Evolutionary conservation across 92 coral and sea anemone genomes (phyloP), one percentile per base, ranked within the genome.

Genomic region (Pocillopora meandrina): DNA sequence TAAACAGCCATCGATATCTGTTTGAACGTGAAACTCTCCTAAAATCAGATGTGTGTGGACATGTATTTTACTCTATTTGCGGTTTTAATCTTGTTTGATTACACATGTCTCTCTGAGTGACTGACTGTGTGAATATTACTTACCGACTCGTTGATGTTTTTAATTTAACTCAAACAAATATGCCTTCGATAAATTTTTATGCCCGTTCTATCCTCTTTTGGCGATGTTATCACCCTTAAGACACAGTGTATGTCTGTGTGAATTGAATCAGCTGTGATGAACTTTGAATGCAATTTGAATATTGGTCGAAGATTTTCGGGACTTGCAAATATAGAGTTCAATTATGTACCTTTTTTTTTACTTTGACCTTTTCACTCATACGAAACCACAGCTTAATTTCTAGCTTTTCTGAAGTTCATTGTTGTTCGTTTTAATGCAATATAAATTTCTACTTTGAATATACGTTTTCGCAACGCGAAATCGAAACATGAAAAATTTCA

Each of bases 71-170:
- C 34, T 71, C 17, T 20, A 57, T 81, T 81, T 81, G 85, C 68
- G 85, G 85, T 81, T 70, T 70, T 31, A 33, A 71, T 81, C 61
- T 71, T 36, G 23, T 42, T 60, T 71, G 85, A 71, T 61, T 71
- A 60, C 69, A 71, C 65, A 81, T 68, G 77, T 71, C 61, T 26
- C 79, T 21, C 21, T 58, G 47, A n/a, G 42, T 20, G 63, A 16
- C 74, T 33, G 20, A 8, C 5, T 35, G 10, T 5, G 26, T 59
- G 14, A 75, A 52, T 56, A 31, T 23, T 56, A 12, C 61, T 18
- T 2, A 56, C 19, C 8, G 61, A 36, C 64, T 13, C 70, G 42
- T 34, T 34, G 19, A 81, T 71, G 14, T 61, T 8, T 81, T 23
- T 58, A 71, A 56, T 61, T 71, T 70, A 81, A 58, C 49, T 70